Conservation (phyloP, 2,113 vertebrate species). For the Cygnus atratus region DNA sequence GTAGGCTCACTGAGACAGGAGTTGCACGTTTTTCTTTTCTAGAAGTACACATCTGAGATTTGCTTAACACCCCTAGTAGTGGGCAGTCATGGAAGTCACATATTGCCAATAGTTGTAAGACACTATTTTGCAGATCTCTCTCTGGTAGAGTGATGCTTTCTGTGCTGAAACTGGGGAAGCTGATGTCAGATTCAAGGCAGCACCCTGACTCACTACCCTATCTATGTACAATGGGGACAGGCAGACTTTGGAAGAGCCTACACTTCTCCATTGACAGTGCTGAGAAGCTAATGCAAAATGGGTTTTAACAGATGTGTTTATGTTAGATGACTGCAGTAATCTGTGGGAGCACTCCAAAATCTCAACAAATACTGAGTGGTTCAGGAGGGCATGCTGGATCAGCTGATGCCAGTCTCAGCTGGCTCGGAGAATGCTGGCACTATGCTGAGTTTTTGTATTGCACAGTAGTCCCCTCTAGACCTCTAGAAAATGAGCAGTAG, state of each 20-base stretch:
- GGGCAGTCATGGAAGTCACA: background rate
- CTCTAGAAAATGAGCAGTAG: background rate
- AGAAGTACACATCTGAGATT: background rate
- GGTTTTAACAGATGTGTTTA: background rate
- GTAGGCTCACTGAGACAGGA: background rate
- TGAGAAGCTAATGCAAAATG: background rate
- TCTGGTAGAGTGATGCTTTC: background rate
- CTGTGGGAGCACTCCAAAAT: background rate
- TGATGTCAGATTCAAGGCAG: rapidly evolving
- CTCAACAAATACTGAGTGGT: background rate
- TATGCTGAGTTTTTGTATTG: background rate
- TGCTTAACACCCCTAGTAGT: background rate
- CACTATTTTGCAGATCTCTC: background rate
- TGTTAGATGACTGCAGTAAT: background rate
- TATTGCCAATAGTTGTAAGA: background rate
- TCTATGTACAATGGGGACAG: background rate
- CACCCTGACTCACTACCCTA: background rate
- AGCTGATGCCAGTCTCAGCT: background rate
- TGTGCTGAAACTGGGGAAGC: background rate
- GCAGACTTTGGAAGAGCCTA: background rate
- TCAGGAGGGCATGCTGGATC: background rate
- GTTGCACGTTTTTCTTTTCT: background rate
- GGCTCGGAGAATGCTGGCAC: background rate
- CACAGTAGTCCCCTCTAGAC: background rate
- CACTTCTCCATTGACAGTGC: background rate